Percentiles rank a stretch among this genome's conserved stretches.
Evolutionary conservation across 2,888 invertebrate species (phyloP).

Genomic region (Julus scanicus): DNA sequence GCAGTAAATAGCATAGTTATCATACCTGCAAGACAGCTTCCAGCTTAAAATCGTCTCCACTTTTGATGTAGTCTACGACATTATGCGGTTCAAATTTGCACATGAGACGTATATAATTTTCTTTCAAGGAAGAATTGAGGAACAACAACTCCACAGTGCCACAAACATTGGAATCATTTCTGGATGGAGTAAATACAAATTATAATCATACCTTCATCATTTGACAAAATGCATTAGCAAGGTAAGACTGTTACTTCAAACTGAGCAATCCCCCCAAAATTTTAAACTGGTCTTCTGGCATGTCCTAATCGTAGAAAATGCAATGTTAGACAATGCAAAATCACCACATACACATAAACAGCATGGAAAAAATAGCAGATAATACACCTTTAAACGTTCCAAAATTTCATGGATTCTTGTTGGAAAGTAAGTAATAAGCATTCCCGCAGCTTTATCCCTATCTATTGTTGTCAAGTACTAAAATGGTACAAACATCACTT

Average conservation of each 20-base stretch:
- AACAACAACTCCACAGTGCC: conserved; percentile 40
- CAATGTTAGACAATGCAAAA: not conserved
- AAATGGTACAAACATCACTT: conserved; percentile 61
- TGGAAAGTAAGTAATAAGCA: conserved; percentile 72
- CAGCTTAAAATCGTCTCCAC: conserved; percentile 72
- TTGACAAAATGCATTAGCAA: not conserved
- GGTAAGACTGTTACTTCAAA: conserved; percentile 64
- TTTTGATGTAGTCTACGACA: conserved; percentile 71
- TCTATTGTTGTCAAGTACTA: conserved; percentile 73
- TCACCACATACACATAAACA: not conserved
- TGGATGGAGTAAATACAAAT: not conserved
- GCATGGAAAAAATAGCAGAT: not conserved
- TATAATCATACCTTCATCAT: not conserved
- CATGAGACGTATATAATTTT: conserved; percentile 74
- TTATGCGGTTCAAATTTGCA: conserved; percentile 71
- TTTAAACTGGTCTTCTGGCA: conserved; percentile 68
- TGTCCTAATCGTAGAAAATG: conserved; percentile 54
- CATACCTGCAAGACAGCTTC: conserved; percentile 72
- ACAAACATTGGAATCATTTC: conserved; percentile 24
- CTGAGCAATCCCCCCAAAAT: conserved; percentile 73
- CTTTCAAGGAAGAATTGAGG: conserved; percentile 68
- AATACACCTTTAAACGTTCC: conserved; percentile 66
- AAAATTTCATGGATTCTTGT: conserved; percentile 67
- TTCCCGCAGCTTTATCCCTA: conserved; percentile 73
- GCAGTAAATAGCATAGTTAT: not conserved